Base-by-base conservation (phyloP, 1,140 invertebrate species). In the Limonius californicus region DNA sequence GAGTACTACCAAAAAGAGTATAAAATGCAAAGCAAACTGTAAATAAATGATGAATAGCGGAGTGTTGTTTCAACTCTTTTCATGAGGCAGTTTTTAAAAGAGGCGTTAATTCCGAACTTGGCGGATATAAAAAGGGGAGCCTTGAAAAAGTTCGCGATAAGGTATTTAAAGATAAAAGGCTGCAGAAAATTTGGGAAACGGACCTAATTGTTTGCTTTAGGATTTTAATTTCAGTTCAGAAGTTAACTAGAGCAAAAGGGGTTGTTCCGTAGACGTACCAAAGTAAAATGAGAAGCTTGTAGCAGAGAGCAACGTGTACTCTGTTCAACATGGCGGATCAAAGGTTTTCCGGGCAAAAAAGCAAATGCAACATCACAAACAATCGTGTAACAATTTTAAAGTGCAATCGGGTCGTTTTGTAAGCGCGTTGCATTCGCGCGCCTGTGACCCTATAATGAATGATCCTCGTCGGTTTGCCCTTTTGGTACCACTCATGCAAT, bases 391-490 rank as follows among this genome's bases (percentile, higher is more conserved):
- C 20, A 50, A 19, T 21, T 50, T 50, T 50, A 16, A 19, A 18
- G 16, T 50, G 45, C 45, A 50, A 50, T 50, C 45, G 19, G 9
- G 16, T 6, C 2, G 16, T 12, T 45, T 45, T 45, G 16, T 18
- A n/a, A 45, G 16, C 12, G 2, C 42, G 42, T 45, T 50, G 45
- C 12, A 39, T 39, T 39, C n/a, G n/a, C n/a, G n/a, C 8, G 35
- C 3, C 35, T 50, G 45, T 50, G 45, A 12, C 19, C 16, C 6
- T 21, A 50, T 50, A 19, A 50, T 50, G 45, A 50, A 50, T 50
- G 45, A 19, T 18, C 16, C 3, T 18, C 16, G 45, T 50, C 14
- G 20, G 12, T n/a, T 50, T 12, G 45, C 20, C 20, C 20, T 15
- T 50, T 50, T 19, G 2, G 20, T 16, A 14, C 45, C 45, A 50